A percentile compares a stretch with the other conserved stretches of the same genome.
These are phyloP conservation scores for Onychomys torridus DNA, from an alignment of 2,797 vertebrate genomes.

Conservation along the genomic window DNA sequence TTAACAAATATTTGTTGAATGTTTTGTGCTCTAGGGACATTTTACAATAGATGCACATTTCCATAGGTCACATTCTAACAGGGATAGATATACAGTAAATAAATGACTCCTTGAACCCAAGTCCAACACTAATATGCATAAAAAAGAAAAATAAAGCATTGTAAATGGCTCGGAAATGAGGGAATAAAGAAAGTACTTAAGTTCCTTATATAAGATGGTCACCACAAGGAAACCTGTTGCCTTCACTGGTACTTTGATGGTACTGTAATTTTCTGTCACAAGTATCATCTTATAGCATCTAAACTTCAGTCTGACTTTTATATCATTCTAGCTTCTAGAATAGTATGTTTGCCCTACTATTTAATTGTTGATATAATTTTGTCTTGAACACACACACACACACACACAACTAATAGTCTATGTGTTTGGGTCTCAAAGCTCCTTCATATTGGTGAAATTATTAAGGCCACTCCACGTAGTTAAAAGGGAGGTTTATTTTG, in stretches of 20 bases:
- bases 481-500: too few relatives aligned
- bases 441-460: too few relatives aligned
- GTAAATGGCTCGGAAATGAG: neutral
- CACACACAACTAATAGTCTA: neutral
- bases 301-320: constrained; percentile 17
- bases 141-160: constrained; percentile 5
- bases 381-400: neutral
- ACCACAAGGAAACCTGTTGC: neutral
- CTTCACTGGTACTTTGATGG: neutral
- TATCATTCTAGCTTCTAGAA: constrained; percentile 15
- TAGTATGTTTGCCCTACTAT: neutral
- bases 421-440: neutral
- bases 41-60: neutral
- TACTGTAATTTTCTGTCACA: constrained; percentile 22
- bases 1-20: neutral
- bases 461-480: too few relatives aligned
- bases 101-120: neutral
- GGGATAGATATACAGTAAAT: neutral
- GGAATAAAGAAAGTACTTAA: neutral
- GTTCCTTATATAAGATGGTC: neutral
- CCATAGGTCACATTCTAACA: neutral
- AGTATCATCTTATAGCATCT: constrained; percentile 6
- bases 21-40: neutral
- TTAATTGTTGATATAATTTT: constrained; percentile 37
- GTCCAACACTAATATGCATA: neutral